Evolutionary conservation across 2,113 vertebrate genomes (phyloP).

Genomic region (Lynx canadensis): DNA sequence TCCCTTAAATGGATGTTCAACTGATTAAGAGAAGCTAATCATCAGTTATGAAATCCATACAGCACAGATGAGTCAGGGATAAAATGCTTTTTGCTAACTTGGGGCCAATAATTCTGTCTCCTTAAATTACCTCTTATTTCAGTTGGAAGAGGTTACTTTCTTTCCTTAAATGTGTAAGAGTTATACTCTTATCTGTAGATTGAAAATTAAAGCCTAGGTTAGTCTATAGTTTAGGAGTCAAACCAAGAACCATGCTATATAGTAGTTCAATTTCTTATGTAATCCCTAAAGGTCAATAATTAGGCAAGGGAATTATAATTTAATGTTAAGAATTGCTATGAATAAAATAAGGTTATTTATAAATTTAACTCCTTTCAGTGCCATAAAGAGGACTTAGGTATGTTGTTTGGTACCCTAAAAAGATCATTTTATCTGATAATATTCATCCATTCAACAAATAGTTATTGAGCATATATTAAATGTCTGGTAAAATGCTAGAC

Average conservation of each 20-base stretch:
- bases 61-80: conserved; percentile 72
- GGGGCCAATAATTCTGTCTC: conserved; percentile 66
- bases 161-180: conserved; percentile 52
- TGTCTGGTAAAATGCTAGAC: not conserved
- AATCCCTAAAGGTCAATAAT: conserved; percentile 38
- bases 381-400: conserved; percentile 21
- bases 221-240: conserved; percentile 50
- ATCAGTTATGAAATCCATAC: conserved; percentile 78
- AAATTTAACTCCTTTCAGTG: not conserved
- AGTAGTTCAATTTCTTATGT: conserved; percentile 26
- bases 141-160: conserved; percentile 45
- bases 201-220: conserved; percentile 47
- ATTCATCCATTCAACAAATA: not conserved
- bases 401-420: not conserved
- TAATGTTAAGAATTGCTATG: conserved; percentile 23
- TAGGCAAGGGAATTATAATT: conserved; percentile 45
- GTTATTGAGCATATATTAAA: conserved; percentile 40
- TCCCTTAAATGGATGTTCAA: conserved; percentile 71
- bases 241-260: conserved; percentile 27
- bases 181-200: conserved; percentile 14
- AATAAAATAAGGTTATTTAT: conserved; percentile 33
- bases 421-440: conserved; percentile 29
- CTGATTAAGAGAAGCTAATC: conserved; percentile 80
- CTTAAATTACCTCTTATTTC: conserved; percentile 73
- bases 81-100: conserved; percentile 66